Base-by-base conservation (phyloP, 2,797 vertebrate species). In the Masticophis lateralis region DNA sequence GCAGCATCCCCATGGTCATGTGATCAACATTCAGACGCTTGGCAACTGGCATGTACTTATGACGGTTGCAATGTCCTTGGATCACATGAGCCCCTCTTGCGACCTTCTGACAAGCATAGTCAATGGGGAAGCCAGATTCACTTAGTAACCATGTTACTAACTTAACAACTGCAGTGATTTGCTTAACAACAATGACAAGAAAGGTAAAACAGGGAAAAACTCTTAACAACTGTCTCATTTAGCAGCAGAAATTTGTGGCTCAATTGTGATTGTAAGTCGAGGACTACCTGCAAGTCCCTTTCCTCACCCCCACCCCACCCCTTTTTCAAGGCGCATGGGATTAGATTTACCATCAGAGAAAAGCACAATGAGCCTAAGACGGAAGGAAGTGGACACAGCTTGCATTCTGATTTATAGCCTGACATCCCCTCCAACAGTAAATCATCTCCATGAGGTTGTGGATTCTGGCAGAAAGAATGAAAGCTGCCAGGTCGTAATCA, bases 391-490 rank as follows among this genome's bases (percentile, higher is more conserved):
- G 12, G 74, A 89, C 27, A 43, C 87, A 89, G 53, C 90, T 86
- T 55, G 92, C 87, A n/a, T 86, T 86, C n/a, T 86, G n/a, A 7
- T 66, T 74, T 63, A 28, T 56, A 60, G 32, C 79, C 22, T 7
- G 28, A 32, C 57, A 16, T 86, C 47, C n/a, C 94, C 60, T 13
- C 18, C 90, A 91, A 93, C 93, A 91, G 92, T 93, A 91, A 93
- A 91, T 91, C 79, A 5, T 63, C 0, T 89, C 56, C n/a, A 69
- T 32, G 51, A 61, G 93, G 90, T 86, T n/a, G 59, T 61, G 57
- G 87, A 92, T 86, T 89, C 91, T 90, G 90, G 87, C 90, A 79
- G 90, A 61, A 90, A 51, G 87, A 89, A 92, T 20, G 60, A 91
- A 87, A 90, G 63, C 91, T 56, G 87, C 87, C 11, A 53, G 74